Conservation (phyloP, 2,113 vertebrate species). For the Macaca fascicularis region T2T-MFA8v1.1 NC_088378.1:43591501-43592000, state of each 20-base stretch:
- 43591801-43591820: background rate
- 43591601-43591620: background rate
- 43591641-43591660: background rate
- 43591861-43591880: background rate
- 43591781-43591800: background rate
- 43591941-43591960: background rate
- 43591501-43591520: conserved; percentile 60
- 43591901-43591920: background rate
- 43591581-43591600: background rate
- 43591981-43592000: background rate
- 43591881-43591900: rapidly evolving
- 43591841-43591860: background rate
- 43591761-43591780: background rate
- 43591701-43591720: conserved; percentile 1
- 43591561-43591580: background rate
- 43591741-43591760: background rate
- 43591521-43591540: conserved; percentile 66
- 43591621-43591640: background rate
- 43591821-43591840: background rate
- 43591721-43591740: background rate
- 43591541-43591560: conserved; percentile 68
- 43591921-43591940: background rate
- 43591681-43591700: conserved; percentile 26
- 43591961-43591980: background rate
- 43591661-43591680: background rate